Evolutionary conservation across 2,888 invertebrate species (phyloP), one percentile per base, ranked within the genome.

Genomic region (Dilophus febrilis): DNA sequence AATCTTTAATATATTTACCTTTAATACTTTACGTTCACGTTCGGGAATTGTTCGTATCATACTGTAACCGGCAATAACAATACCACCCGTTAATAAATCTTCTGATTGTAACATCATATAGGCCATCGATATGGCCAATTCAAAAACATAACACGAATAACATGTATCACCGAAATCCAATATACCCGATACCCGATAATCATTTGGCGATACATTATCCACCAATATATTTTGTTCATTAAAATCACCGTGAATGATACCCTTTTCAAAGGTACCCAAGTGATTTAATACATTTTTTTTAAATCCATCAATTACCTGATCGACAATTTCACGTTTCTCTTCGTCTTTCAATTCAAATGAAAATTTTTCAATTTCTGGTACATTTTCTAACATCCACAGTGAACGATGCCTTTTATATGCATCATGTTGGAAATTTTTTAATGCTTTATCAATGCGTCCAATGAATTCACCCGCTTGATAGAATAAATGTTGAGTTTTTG

Each of bases 101-200:
- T 72, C 71, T 0, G 72, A 67, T 44, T 77, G 65, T 27, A 87
- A 58, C 55, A 88, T 78, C 71, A 81, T 74, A 59, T 92, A 91
- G 14, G 79, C 72, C 62, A 86, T 71, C 2, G 77, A 65, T 44
- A 91, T 76, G 2, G 87, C 85, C 43, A 92, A 55, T 57, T 94
- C 92, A 57, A 85, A 91, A 31, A 91, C 63, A 45, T 76, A 70
- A 52, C 75, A 81, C 0, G 78, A 74, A 41, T 67, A 64, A 45
- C 80, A 78, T 17, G 75, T 68, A 58, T 92, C 92, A 0, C 87
- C 88, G 54, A 90, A 90, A 64, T 94, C 92, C 12, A 94, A 70
- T 37, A 92, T 64, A 0, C 78, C 84, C 2, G 65, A 59, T 8
- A 88, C 65, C 37, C 65, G 63, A 61, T 72, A 72, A 22, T 70